Base-by-base conservation (phyloP, 2,113 vertebrate genomes). In the Stigmatopora argus region DNA sequence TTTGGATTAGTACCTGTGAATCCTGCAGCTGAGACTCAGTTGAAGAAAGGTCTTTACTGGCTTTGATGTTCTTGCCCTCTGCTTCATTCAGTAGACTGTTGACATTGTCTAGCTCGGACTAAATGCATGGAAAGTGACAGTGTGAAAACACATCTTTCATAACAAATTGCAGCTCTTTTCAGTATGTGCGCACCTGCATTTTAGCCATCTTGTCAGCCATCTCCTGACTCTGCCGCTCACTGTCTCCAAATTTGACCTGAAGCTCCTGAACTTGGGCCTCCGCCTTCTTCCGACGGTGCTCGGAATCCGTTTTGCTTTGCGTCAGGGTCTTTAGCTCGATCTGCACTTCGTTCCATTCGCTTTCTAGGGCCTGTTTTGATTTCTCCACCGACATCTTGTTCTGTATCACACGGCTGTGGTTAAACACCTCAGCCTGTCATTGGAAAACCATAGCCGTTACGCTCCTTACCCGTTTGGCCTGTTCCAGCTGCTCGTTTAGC, bases 1-100 rank as follows among this genome's bases (percentile, higher is more conserved):
- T 31, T 31, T 41, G 38, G 6, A 8, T 41, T 41, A 41, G 6
- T 41, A 98, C 97, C 95, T 98, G 96, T 1, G 94, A 62, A 63
- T 98, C 97, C 85, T 98, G 94, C 62, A 99, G 90, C 78, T 97
- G 95, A 34, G 96, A 98, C 85, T 96, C 94, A 35, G 93, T 65
- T 0, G 93, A 72, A 19, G 93, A 94, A 76, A 93, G 90, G 83
- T 98, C 96, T 73, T 98, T 98, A 69, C 89, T 89, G 71, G 92
- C 82, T 87, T 98, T 99, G 87, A 91, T 94, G 78, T 92, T 93
- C 80, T 95, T 98, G 79, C 93, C 91, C 59, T 99, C 97, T 0
- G 93, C 92, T 46, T 94, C 90, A 74, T 83, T 93, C 77, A 98
- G 81, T 45, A 94, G 88, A 48, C 82, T 67, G 5, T 92, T 94